phyloP scores from a whole-genome alignment of 2,888 invertebrate species.

The Octodonta nipae region DNA sequence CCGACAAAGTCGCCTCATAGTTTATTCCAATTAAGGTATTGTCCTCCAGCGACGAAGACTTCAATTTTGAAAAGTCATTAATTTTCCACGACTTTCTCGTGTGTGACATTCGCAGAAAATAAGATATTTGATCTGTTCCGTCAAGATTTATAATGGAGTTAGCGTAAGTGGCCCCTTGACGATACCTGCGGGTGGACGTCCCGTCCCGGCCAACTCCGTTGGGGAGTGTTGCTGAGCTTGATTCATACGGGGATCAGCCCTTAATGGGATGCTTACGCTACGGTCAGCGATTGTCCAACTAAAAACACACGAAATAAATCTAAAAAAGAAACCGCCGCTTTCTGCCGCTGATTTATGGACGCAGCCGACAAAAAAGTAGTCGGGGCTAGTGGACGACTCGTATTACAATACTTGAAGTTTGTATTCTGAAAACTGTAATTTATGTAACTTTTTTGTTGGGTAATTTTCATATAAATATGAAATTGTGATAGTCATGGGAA shows the following conservation, averaged over 20 bases:
- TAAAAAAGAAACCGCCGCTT: constrained; percentile 16
- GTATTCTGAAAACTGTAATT: constrained; percentile 5
- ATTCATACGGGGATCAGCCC: constrained; percentile 32
- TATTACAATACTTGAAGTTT: constrained; percentile 6
- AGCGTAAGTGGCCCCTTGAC: constrained; percentile 31
- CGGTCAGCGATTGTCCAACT: constrained; percentile 31
- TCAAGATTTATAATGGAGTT: constrained; percentile 30
- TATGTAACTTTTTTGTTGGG: constrained; percentile 1
- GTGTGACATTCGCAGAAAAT: constrained; percentile 14
- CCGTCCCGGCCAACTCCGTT: constrained; percentile 16
- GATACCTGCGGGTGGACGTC: constrained; percentile 26
- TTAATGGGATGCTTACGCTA: constrained; percentile 33
- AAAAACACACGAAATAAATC: constrained; percentile 25
- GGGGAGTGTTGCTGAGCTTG: constrained; percentile 27
- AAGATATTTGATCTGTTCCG: constrained; percentile 14
- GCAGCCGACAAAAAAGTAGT: constrained; percentile 12
- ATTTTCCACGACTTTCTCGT: constrained; percentile 6
- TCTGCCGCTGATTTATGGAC: constrained; percentile 14
- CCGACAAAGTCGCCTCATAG: too few species aligned
- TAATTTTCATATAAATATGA: too few species aligned
- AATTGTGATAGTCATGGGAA: too few species aligned
- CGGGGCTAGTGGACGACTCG: constrained; percentile 10
- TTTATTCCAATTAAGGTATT: too few species aligned
- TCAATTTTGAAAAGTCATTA: constrained; percentile 5
- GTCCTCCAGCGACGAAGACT: too few species aligned